Evolutionary conservation across 2,888 invertebrate species (phyloP).

Genomic region (Dioctria linearis): DNA sequence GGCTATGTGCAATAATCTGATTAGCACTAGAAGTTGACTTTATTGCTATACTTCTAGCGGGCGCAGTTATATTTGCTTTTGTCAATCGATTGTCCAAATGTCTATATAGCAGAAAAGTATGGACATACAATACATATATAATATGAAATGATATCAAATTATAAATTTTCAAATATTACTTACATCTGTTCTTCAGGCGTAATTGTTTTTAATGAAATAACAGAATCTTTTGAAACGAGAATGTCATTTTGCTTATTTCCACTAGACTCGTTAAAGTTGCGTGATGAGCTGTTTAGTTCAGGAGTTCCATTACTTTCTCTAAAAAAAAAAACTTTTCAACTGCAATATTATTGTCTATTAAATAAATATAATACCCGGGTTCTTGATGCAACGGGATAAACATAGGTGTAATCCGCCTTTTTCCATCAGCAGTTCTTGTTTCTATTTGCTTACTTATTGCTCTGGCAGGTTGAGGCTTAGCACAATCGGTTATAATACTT

Average conservation of each 20-base stretch:
- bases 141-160: neutral
- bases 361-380: conserved; percentile 61
- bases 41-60: conserved; percentile 58
- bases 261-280: conserved; percentile 55
- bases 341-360: neutral
- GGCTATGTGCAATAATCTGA: neutral
- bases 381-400: conserved; percentile 85
- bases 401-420: conserved; percentile 96
- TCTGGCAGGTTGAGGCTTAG: conserved; percentile 29
- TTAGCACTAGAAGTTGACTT: conserved; percentile 59
- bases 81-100: conserved; percentile 66
- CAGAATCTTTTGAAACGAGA: conserved; percentile 37
- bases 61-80: conserved; percentile 61
- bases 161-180: conserved; percentile 58
- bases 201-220: conserved; percentile 60
- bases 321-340: conserved; percentile 15
- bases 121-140: conserved; percentile 3
- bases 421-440: conserved; percentile 94
- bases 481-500: conserved; percentile 40
- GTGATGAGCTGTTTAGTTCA: conserved; percentile 61
- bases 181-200: conserved; percentile 64
- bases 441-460: conserved; percentile 93
- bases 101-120: conserved; percentile 59
- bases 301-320: conserved; percentile 56
- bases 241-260: conserved; percentile 55